Evolutionary conservation across 2,797 vertebrate genomes (phyloP), one percentile per base, ranked within the genome.

Genomic region (Acrossocheilus wenchowensis): DNA sequence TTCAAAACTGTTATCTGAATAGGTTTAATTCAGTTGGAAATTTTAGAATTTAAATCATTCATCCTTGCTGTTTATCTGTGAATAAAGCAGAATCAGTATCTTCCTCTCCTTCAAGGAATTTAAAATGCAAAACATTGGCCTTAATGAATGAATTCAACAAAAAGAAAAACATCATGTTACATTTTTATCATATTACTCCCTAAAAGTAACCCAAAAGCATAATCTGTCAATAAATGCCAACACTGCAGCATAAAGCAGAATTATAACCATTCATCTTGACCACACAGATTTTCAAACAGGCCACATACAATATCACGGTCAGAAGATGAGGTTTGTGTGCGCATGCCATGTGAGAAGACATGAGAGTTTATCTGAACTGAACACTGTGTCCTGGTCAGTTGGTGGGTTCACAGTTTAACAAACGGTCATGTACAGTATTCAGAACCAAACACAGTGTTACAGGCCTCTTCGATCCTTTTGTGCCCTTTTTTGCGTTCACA

Each of bases 391-490:
- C 64, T 79, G 64, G 62, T 79, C 36, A 43, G 30, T 68, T 84
- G 72, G 43, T 21, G 36, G 57, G n/a, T 30, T 54, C 1, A 7
- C 34, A n/a, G 73, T 68, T 36, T 75, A 50, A 74, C 57, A 78
- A 50, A 48, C 26, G 73, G 73, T 77, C 82, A 77, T 77, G 72
- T 66, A 66, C 62, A 54, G 83, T 84, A 68, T 84, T 77, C 74
- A 84, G 21, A 30, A 60, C 21, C n/a, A 84, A 78, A 69, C 45
- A 57, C 45, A 15, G 50, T 10, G 10, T 78, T 34, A 48, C 26
- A 64, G 71, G 54, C 52, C 54, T 54, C 72, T 74, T 64, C 71
- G 64, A 64, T 75, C 41, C 71, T 43, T 75, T 64, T 75, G 71
- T 83, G 71, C 39, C 48, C 39, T 60, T 48, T 48, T 75, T 75